These are phyloP conservation scores for Mesoclemmys tuberculata DNA, from an alignment of 2,113 vertebrate genomes.

Conservation along the genomic window DNA sequence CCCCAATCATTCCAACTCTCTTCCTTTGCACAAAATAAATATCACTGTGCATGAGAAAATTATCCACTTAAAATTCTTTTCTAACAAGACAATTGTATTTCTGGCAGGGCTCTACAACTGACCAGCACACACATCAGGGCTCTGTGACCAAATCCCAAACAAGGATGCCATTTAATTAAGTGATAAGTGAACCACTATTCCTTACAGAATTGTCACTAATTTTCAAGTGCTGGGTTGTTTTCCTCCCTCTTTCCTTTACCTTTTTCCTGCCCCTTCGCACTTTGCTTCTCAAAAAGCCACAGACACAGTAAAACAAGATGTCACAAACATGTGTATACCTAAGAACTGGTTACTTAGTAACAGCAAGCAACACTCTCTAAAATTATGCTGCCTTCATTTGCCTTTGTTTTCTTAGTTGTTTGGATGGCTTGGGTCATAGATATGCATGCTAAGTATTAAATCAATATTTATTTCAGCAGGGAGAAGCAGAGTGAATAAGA, in stretches of 20 bases:
- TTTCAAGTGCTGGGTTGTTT: background rate
- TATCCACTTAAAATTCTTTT: background rate
- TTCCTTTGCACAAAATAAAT: background rate
- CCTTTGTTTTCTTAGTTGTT: background rate
- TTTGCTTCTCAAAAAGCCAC: background rate
- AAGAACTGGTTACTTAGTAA: slow-evolving; percentile 46
- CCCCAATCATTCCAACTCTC: background rate
- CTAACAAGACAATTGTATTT: background rate
- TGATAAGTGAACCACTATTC: background rate
- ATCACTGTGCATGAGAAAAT: rapidly evolving
- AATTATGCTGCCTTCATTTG: background rate
- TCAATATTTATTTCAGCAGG: background rate
- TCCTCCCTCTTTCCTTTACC: background rate
- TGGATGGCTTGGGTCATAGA: background rate
- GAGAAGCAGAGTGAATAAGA: background rate
- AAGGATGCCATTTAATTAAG: background rate
- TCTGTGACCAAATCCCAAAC: rapidly evolving
- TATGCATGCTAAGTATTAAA: slow-evolving; percentile 2
- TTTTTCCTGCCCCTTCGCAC: background rate
- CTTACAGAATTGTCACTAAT: rapidly evolving
- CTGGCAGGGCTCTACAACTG: background rate
- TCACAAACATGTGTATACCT: background rate
- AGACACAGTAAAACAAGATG: background rate
- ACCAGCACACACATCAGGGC: rapidly evolving
- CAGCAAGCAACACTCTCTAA: slow-evolving; percentile 5